A percentile compares a stretch with the other conserved stretches of the same genome.
These are phyloP conservation scores for Rhipidura dahli DNA, from an alignment of 2,113 vertebrate genomes.

Conservation along the genomic window DNA sequence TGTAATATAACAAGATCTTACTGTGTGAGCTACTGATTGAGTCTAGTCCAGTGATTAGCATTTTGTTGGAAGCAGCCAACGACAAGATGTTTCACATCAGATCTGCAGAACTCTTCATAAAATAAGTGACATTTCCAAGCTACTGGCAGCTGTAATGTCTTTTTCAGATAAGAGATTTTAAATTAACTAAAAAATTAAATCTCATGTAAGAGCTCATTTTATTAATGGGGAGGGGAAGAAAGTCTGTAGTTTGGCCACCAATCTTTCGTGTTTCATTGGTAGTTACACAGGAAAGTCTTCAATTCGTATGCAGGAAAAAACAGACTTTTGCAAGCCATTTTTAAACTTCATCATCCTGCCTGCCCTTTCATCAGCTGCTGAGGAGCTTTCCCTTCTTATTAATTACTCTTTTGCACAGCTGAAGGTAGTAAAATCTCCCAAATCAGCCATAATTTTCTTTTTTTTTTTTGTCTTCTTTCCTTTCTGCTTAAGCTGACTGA, in stretches of 20 bases:
- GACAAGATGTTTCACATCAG: background rate
- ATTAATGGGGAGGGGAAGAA: background rate
- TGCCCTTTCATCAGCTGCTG: background rate
- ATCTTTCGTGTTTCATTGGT: fast-evolving
- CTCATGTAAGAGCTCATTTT: background rate
- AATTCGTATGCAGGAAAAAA: background rate
- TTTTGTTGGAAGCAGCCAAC: background rate
- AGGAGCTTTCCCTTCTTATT: background rate
- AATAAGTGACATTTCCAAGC: background rate
- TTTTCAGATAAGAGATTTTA: background rate
- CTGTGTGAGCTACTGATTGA: background rate
- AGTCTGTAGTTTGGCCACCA: background rate
- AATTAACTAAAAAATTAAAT: background rate
- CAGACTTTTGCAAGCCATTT: background rate
- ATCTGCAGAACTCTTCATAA: background rate
- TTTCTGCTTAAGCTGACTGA: background rate
- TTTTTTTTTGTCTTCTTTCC: background rate
- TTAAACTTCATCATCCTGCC: background rate
- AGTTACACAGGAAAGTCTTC: background rate
- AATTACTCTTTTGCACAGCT: background rate
- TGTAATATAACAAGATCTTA: background rate
- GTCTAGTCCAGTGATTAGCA: background rate
- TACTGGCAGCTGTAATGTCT: background rate
- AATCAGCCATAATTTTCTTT: background rate
- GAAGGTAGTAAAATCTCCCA: background rate